Base-by-base conservation (phyloP, 2,888 invertebrate genomes). In the Apodemia duryi region DNA sequence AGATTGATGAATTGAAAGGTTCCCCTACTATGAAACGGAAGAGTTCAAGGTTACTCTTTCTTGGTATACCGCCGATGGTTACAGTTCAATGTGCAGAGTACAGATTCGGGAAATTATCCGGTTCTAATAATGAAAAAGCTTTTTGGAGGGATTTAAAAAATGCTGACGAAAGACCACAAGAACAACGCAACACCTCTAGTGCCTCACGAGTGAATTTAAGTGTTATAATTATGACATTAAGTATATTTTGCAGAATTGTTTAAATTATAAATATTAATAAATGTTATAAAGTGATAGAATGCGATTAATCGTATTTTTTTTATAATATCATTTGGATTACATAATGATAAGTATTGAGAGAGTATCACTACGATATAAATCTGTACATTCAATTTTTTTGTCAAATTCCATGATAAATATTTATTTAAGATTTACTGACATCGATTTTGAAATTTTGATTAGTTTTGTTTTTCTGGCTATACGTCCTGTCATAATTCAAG, bases 61-160 rank as follows among this genome's bases (percentile, higher is more conserved):
- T 89, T 72, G 93, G 91, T 74, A 64, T 85, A 74, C 80, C 93
- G 71, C 86, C 92, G 69, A 85, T 87, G 76, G 78, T 94, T 63
- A 92, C 84, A 70, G 86, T 82, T 75, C 93, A 78, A 73, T 94
- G 86, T 83, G 93, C 86, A 60, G 93, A 80, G 78, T 91, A 74
- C 74, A 87, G 88, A 10, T 86, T 89, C 52, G 93, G 93, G 1
- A 93, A 90, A 78, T 67, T 85, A 21, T 79, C 79, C 9, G 86
- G 86, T 1, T 90, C 91, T 0, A 84, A 81, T 52, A 79, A 83
- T 70, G 74, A 75, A 32, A 83, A 77, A 66, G 88, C 84, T 0
- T 73, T 73, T 1, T 90, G 88, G 89, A 81, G 74, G 51, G 79
- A 78, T 63, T 63, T 67, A 61, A 64, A 65, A 2, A 69, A 65